Evolutionary conservation across 2,113 vertebrate genomes (phyloP).

Genomic region (Campylorhamphus procurvoides): DNA sequence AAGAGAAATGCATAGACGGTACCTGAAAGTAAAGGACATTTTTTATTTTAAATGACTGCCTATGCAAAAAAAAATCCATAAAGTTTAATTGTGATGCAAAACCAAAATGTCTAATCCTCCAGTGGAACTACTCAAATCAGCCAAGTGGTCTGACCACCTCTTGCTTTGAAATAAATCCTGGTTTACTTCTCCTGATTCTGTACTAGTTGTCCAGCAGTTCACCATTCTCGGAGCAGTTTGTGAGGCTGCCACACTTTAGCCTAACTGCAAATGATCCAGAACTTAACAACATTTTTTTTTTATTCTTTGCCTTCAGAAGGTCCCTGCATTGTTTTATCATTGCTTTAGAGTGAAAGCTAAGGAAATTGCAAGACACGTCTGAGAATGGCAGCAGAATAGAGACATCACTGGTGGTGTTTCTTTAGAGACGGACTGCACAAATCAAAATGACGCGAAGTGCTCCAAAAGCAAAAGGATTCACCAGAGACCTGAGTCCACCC

Average conservation of each 20-base stretch:
- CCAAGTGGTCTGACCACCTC: not conserved
- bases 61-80: not conserved
- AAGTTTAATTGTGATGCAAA: not conserved
- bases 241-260: not conserved
- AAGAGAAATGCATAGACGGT: not conserved
- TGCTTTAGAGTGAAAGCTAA: not conserved
- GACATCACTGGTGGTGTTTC: not conserved
- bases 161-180: not conserved
- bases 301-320: not conserved
- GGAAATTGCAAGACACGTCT: not conserved
- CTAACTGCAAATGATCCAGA: not conserved
- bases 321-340: not conserved
- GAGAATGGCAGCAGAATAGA: not conserved
- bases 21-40: not conserved
- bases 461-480: not conserved
- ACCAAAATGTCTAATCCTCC: not conserved
- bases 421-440: not conserved
- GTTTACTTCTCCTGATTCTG: not conserved
- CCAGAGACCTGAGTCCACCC: not conserved
- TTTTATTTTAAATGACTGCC: not conserved
- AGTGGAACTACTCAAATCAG: not conserved
- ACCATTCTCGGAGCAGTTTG: not conserved
- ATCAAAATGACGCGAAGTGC: constrained; percentile 7
- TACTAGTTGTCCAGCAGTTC: not conserved
- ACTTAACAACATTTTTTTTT: not conserved